Percentiles rank a stretch among this genome's conserved stretches.
Evolutionary conservation across 2,888 invertebrate genomes (phyloP).

Genomic region (Archaeoteleia sp.): DNA sequence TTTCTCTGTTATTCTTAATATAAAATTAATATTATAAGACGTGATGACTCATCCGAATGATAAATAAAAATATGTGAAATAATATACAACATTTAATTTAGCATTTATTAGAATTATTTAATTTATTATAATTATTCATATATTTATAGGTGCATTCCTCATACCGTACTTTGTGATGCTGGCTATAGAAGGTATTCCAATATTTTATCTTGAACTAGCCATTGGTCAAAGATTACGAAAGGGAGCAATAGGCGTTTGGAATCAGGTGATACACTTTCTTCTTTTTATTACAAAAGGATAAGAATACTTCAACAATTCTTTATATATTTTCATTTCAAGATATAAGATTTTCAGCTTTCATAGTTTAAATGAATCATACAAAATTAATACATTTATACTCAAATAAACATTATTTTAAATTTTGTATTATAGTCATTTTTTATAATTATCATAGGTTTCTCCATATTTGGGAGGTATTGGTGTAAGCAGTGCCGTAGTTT

Average conservation of each 20-base stretch:
- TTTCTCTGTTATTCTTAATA: too few relatives aligned
- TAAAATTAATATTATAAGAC: too few relatives aligned
- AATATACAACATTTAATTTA: too few relatives aligned
- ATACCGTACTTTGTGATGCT: conserved; percentile 98
- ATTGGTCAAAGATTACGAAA: conserved; percentile 95
- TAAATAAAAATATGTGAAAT: too few relatives aligned
- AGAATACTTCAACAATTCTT: not conserved
- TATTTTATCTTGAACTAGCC: conserved; percentile 96
- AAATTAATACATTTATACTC: too few relatives aligned
- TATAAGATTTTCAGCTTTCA: too few relatives aligned
- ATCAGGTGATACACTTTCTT: conserved; percentile 77
- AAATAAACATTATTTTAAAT: too few relatives aligned
- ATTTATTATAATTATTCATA: conserved; percentile 4
- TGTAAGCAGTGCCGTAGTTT: conserved; percentile 95
- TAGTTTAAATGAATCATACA: too few relatives aligned
- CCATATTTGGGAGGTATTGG: conserved; percentile 93
- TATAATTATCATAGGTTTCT: conserved; percentile 77
- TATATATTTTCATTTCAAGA: too few relatives aligned
- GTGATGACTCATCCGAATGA: too few relatives aligned
- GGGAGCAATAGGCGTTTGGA: conserved; percentile 97
- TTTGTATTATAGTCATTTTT: not conserved
- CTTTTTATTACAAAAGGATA: not conserved
- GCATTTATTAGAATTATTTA: too few relatives aligned
- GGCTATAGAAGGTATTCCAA: conserved; percentile 94
- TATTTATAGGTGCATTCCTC: conserved; percentile 86